Conservation (phyloP, 2,113 vertebrate species). For the Tylochromis polylepis region DNA sequence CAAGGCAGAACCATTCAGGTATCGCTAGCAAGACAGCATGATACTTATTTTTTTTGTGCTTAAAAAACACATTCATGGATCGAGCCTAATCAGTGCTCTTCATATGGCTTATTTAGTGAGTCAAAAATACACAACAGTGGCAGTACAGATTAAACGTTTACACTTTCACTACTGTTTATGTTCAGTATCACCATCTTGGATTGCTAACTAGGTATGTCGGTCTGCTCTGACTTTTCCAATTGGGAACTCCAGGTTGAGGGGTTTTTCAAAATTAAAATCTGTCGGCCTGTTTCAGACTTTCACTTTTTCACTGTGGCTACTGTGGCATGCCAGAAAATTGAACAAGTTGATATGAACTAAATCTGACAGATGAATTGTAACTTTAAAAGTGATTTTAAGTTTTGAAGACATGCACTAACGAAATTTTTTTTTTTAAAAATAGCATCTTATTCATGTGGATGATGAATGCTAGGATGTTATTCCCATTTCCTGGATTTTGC, state of each 20-base stretch:
- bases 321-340: neutral
- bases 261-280: neutral
- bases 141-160: neutral
- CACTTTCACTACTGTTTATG: neutral
- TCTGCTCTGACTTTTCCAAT: neutral
- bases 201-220: neutral
- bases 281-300: neutral
- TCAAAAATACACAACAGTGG: neutral
- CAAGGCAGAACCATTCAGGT: too few species aligned
- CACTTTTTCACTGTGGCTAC: neutral
- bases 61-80: neutral
- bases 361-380: neutral
- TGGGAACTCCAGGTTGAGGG: neutral
- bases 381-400: neutral
- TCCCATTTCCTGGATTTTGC: neutral
- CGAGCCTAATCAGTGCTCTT: neutral
- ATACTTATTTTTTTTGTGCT: neutral
- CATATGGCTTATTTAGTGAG: neutral
- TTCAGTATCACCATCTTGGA: neutral
- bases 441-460: neutral
- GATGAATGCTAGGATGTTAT: neutral
- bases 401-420: neutral
- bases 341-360: neutral
- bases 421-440: too few species aligned
- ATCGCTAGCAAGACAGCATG: too few species aligned